Percentiles rank a stretch among this genome's conserved stretches.
These are phyloP conservation scores for Drosophila paranaensis DNA, from an alignment of 2,888 invertebrate species.

Conservation along the genomic window DNA sequence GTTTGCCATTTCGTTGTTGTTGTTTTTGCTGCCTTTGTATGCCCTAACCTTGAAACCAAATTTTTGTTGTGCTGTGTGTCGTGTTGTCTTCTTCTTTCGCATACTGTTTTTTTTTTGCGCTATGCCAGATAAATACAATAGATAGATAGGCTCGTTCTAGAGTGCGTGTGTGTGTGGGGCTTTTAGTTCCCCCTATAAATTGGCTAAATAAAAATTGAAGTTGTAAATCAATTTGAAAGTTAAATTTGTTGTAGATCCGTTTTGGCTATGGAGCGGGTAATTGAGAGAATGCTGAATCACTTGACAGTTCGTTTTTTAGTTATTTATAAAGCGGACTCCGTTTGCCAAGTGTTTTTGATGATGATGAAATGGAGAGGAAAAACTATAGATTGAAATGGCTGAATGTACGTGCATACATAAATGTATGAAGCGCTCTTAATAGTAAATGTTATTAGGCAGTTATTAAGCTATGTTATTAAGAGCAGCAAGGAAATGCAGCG, in stretches of 20 bases:
- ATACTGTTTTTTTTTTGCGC: conserved; percentile 18
- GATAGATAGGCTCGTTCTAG: conserved; percentile 43
- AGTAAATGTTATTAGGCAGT: neutral
- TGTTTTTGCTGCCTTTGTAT: conserved; percentile 33
- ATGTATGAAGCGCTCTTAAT: neutral
- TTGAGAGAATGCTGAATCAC: conserved; percentile 4
- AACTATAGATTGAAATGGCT: no score
- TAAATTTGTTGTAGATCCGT: conserved; percentile 13
- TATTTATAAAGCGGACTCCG: conserved; percentile 2
- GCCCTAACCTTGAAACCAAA: conserved; percentile 70
- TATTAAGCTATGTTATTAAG: neutral
- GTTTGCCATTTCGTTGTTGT: conserved; percentile 46
- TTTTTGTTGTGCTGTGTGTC: conserved; percentile 47
- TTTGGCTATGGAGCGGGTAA: neutral
- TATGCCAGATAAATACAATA: conserved; percentile 46
- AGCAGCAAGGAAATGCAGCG: neutral
- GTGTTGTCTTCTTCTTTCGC: conserved; percentile 8
- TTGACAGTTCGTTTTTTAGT: neutral
- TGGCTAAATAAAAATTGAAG: conserved; percentile 18
- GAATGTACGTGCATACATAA: no score
- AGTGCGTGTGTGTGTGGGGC: conserved; percentile 2
- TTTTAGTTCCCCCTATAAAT: conserved; percentile 7
- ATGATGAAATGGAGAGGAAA: no score
- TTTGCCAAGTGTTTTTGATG: neutral
- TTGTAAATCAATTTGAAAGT: conserved; percentile 47